Evolutionary conservation across 2,113 vertebrate species (phyloP), one percentile per base, ranked within the genome.

Genomic region (Cyprichromis sp.): DNA sequence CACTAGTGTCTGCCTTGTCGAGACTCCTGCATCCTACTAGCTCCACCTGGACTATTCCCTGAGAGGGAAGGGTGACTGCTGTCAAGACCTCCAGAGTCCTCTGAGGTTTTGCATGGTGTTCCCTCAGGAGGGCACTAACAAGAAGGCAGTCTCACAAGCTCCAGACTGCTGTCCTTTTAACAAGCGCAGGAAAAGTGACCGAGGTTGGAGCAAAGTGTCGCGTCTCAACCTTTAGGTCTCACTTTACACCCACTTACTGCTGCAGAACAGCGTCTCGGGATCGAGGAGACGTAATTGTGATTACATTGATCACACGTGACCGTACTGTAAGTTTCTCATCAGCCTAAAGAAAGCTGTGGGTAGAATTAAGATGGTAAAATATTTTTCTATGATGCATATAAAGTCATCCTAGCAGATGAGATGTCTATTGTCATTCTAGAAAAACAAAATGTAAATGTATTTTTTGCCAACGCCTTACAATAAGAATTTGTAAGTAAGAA

Each of bases 391-490:
- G 54, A 89, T 78, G 73, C 88, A 81, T 68, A 76, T 85, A 86
- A 83, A 90, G 92, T 91, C 89, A 89, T 93, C 88, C 52, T 86
- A 86, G 85, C 89, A 57, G 84, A 92, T 73, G 76, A 81, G 53
- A 91, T 92, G 91, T 92, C 80, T 93, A 88, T 86, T 36, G 79
- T 80, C 86, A 84, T 73, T 53, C 29, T 80, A 61, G 40, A 12
- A 80, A 36, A 89, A 45, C n/a, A 85, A 88, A 85, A 85, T 89
- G 61, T 91, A 85, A 88, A 90, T 82, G 76, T 93, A 88, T 93
- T 92, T 88, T 68, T 91, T 76, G 57, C 90, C 86, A 90, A 94
- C 91, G 94, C 95, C 95, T 96, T 96, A 96, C 92, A 94, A 93
- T 85, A 87, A 86, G 71, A 89, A 26, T 93, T 93, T 95, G 90